Evolutionary conservation across 2,797 vertebrate genomes (phyloP).

Genomic region (Enteromius viviparus): DNA sequence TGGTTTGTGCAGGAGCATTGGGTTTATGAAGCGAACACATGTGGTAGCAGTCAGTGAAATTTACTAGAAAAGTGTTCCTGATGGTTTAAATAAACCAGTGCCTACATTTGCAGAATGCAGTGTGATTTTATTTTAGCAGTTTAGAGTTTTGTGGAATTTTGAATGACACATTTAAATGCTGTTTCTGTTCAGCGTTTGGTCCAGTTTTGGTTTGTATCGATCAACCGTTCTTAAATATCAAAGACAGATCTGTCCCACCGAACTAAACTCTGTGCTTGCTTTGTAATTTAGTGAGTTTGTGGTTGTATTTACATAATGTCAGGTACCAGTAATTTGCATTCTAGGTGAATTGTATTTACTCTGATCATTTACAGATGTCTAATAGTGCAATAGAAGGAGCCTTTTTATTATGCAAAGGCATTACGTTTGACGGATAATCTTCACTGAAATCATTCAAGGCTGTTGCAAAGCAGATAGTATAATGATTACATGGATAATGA

Average conservation of each 20-base stretch:
- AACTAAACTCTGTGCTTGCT: slow-evolving; percentile 67
- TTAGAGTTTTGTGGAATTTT: slow-evolving; percentile 41
- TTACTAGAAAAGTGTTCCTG: slow-evolving; percentile 63
- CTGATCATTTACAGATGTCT: slow-evolving; percentile 28
- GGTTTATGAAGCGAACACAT: slow-evolving; percentile 66
- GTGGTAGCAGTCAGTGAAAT: slow-evolving; percentile 69
- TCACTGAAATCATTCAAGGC: slow-evolving; percentile 35
- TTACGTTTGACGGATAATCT: background rate
- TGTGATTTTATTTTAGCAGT: slow-evolving; percentile 45
- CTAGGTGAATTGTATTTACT: slow-evolving; percentile 18
- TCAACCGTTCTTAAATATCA: slow-evolving; percentile 61
- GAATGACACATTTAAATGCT: slow-evolving; percentile 49
- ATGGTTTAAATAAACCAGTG: slow-evolving; percentile 59
- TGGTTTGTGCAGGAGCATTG: slow-evolving; percentile 63
- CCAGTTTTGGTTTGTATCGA: slow-evolving; percentile 57
- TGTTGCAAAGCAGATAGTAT: slow-evolving; percentile 30
- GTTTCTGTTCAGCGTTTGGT: slow-evolving; percentile 45
- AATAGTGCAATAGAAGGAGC: slow-evolving; percentile 10
- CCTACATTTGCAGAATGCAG: slow-evolving; percentile 42
- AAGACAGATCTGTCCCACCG: slow-evolving; percentile 69
- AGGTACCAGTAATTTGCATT: slow-evolving; percentile 37
- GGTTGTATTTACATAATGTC: slow-evolving; percentile 52
- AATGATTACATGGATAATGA: slow-evolving; percentile 56
- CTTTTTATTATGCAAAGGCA: slow-evolving; percentile 31
- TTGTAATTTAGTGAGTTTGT: slow-evolving; percentile 70